These are phyloP conservation scores for Campoletis raptor DNA, from an alignment of 2,888 invertebrate species.

Conservation along the genomic window DNA sequence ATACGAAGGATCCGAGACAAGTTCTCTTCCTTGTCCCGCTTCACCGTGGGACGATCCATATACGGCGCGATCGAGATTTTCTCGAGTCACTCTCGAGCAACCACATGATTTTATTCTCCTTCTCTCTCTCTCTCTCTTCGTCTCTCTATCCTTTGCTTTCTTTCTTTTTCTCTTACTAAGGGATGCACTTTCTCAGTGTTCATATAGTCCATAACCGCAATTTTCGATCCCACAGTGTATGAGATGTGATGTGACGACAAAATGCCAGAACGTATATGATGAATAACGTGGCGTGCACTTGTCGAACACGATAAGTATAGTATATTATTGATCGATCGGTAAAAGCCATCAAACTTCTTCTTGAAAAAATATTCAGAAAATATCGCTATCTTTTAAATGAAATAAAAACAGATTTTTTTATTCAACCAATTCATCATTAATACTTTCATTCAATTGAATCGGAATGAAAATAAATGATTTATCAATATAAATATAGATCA, in stretches of 20 bases:
- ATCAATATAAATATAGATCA: too few species aligned
- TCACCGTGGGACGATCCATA: slow-evolving; percentile 68
- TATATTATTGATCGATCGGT: slow-evolving; percentile 8
- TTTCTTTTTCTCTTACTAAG: not conserved
- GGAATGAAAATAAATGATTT: not conserved
- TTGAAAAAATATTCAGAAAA: not conserved
- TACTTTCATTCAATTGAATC: not conserved
- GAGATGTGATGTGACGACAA: slow-evolving; percentile 6
- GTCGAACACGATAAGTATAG: not conserved
- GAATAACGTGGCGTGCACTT: slow-evolving; percentile 7
- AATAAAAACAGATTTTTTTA: not conserved
- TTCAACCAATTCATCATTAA: not conserved
- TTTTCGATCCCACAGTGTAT: slow-evolving; percentile 47
- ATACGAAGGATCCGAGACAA: slow-evolving; percentile 44
- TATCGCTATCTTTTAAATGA: not conserved
- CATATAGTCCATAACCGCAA: slow-evolving; percentile 55
- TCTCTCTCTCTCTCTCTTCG: not conserved
- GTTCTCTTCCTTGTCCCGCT: slow-evolving; percentile 61
- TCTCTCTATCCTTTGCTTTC: not conserved
- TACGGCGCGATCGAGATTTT: slow-evolving; percentile 68
- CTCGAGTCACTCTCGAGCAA: slow-evolving; percentile 64
- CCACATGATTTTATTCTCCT: slow-evolving; percentile 42
- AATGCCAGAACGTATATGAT: not conserved
- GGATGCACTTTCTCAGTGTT: slow-evolving; percentile 37
- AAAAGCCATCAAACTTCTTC: not conserved